Conservation (phyloP, 2,113 vertebrate species). For the Butastur rufipennis region DNA sequence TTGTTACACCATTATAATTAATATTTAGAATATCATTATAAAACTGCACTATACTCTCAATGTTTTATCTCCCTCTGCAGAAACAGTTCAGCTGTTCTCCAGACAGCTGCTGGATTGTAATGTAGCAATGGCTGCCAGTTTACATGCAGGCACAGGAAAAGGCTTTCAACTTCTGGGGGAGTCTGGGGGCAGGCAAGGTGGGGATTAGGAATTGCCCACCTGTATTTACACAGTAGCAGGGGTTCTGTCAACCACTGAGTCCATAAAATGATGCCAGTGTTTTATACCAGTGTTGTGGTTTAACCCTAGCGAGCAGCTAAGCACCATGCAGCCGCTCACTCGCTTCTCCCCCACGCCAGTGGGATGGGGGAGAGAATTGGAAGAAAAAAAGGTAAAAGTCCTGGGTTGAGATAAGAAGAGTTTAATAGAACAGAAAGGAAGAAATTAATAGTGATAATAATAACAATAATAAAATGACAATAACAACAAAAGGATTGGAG, state of each 20-base stretch:
- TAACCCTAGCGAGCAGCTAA: too few species aligned
- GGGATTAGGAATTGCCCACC: neutral
- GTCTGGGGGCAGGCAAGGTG: neutral
- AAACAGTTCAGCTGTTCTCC: neutral
- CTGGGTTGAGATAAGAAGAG: too few species aligned
- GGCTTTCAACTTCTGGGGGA: neutral
- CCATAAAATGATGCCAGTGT: neutral
- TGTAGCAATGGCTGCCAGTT: rapidly evolving
- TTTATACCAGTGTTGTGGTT: too few species aligned
- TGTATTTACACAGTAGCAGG: neutral
- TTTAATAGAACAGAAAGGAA: too few species aligned
- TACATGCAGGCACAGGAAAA: neutral
- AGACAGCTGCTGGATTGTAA: neutral
- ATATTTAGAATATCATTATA: neutral
- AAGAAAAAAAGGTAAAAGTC: too few species aligned
- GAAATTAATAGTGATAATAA: too few species aligned
- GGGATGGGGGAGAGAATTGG: too few species aligned
- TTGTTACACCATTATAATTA: neutral
- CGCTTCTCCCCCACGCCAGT: too few species aligned
- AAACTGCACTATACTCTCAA: neutral
- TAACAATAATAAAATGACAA: too few species aligned
- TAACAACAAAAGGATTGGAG: too few species aligned
- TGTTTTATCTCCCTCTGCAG: neutral
- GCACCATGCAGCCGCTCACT: too few species aligned
- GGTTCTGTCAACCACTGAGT: rapidly evolving